Conservation (phyloP, 2,888 invertebrate genomes). For the Chirona hameri region DNA sequence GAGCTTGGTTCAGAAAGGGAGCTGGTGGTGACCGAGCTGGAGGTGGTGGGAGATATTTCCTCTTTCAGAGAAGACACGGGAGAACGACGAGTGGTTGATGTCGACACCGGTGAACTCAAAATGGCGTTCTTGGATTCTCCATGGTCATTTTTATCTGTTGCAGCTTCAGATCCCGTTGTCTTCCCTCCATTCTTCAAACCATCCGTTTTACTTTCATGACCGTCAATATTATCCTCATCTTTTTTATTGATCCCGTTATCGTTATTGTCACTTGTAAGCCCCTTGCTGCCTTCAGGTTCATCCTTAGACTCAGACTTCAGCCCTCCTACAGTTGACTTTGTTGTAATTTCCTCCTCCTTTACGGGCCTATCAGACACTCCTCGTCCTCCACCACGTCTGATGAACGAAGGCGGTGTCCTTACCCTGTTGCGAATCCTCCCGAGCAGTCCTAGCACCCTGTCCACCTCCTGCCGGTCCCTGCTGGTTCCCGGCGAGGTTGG, state of each 20-base stretch:
- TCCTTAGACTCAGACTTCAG: background rate
- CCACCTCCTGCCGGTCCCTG: too few species aligned
- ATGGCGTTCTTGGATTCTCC: too few species aligned
- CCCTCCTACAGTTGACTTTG: background rate
- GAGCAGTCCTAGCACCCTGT: background rate
- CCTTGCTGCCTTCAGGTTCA: too few species aligned
- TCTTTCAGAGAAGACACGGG: background rate
- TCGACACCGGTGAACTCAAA: background rate
- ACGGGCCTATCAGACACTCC: background rate
- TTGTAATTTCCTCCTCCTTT: background rate
- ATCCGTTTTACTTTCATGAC: background rate
- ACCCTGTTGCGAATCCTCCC: background rate
- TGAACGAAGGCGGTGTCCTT: background rate
- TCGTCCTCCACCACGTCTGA: background rate
- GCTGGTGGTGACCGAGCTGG: background rate
- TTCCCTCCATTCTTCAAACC: background rate
- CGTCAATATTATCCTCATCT: background rate
- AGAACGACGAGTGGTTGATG: background rate
- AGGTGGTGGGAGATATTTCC: background rate
- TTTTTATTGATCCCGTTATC: background rate
- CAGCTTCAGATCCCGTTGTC: background rate
- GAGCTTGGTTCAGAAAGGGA: too few species aligned
- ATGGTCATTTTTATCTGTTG: too few species aligned
- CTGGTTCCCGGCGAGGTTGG: too few species aligned
- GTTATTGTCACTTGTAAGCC: too few species aligned